Base-by-base conservation (phyloP, 2,888 invertebrate genomes). In the Octodonta nipae region DNA sequence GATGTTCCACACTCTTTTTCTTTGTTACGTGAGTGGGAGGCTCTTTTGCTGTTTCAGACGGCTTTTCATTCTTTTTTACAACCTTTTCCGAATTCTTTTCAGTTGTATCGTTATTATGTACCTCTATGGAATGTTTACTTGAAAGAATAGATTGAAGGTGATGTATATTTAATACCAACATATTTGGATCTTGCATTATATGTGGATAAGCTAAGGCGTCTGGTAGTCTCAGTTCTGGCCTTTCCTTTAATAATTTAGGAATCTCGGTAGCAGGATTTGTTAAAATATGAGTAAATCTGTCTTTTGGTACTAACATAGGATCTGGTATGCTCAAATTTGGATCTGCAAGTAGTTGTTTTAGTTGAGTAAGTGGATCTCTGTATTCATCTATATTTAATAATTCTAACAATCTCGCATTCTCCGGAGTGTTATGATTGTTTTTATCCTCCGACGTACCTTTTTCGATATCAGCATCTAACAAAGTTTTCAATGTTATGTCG, bases 231-330 rank as follows among this genome's bases (percentile, higher is more conserved):
- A 83, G 60, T 55, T 83, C 82, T 8, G 83, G 82, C 37, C 81
- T 64, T 34, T 76, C 72, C 37, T 75, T 67, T 17, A 84, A 56
- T 26, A 86, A 61, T 30, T 77, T 70, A 0, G 84, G 84, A 38
- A 86, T 84, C 65, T 85, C 85, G 31, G 67, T 70, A 2, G 72
- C 79, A 1, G 86, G 86, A 3, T 75, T 71, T 2, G 73, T 70
- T 13, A 85, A 64, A 20, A 86, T 73, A 12, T 71, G 70, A 31
- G 76, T 75, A 28, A 86, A 60, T 47, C 73, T 72, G 49, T 81
- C 77, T 60, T 81, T 78, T 30, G 86, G 86, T 39, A 86, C 76
- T 37, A 86, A 59, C 48, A 86, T 66, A 6, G 85, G 85, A 65
- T 86, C 84, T 25, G 85, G 85, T 52, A 86, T 73, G 54, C 76